Conservation (phyloP, 1,140 invertebrate genomes). For the Drosophila bocki region DNA sequence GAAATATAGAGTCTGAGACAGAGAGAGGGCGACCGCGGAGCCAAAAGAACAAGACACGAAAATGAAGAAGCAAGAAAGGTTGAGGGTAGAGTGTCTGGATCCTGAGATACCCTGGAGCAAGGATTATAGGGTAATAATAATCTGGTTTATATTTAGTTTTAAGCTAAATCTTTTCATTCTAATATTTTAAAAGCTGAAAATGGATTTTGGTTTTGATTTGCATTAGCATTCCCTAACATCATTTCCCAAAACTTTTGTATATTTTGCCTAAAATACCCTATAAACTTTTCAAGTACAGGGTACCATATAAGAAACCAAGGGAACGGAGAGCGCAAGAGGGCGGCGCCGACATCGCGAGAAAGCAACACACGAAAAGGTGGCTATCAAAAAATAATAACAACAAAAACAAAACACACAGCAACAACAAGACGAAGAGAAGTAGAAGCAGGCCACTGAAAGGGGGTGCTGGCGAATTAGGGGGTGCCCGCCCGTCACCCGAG, state of each 20-base stretch:
- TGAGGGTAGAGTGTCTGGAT: not conserved
- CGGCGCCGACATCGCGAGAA: conserved; percentile 49
- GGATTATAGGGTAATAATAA: too few relatives aligned
- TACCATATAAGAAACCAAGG: conserved; percentile 7
- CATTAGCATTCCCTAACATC: too few relatives aligned
- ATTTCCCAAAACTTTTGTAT: too few relatives aligned
- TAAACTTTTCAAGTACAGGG: not conserved
- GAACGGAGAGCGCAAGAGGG: conserved; percentile 7
- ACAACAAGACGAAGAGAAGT: not conserved
- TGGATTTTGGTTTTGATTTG: too few relatives aligned
- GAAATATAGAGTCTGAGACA: conserved; percentile 23
- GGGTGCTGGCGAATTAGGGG: conserved; percentile 1
- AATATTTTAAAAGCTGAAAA: too few relatives aligned
- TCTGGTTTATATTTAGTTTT: too few relatives aligned
- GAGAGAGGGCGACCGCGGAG: conserved; percentile 32
- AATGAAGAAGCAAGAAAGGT: conserved; percentile 22
- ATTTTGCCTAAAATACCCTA: not conserved
- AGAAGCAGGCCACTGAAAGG: not conserved
- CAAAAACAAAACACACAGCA: conserved; percentile 27
- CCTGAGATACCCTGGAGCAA: not conserved
- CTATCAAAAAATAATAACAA: conserved; percentile 68
- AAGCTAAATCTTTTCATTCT: too few relatives aligned
- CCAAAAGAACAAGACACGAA: conserved; percentile 54
- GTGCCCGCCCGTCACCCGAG: conserved; percentile 12
- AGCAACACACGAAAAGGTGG: conserved; percentile 58